phyloP scores from a whole-genome alignment of 2,888 invertebrate genomes.

The Ormyrus nitidulus region DNA sequence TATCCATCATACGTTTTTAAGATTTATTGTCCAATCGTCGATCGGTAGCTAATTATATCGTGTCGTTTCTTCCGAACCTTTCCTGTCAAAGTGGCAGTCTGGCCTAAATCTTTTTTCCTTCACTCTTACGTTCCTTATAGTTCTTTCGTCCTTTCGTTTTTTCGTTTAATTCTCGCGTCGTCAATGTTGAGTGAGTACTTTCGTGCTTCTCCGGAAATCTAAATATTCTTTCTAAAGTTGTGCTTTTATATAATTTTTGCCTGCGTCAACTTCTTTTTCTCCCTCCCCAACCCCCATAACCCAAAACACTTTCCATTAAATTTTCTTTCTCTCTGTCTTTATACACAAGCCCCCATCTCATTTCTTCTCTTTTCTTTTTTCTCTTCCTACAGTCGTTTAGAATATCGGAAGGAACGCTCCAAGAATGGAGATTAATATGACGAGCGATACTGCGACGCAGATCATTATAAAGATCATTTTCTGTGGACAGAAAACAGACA shows the following conservation, averaged over 20 bases:
- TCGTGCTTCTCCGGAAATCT: conserved; percentile 27
- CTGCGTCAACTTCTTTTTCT: conserved; percentile 50
- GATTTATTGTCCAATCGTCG: conserved; percentile 56
- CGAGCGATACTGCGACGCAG: conserved; percentile 72
- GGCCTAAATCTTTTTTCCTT: conserved; percentile 15
- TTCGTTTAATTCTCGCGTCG: conserved; percentile 24
- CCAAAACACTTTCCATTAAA: conserved; percentile 17
- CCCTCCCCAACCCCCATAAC: background rate
- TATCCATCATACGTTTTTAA: background rate
- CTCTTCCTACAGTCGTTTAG: conserved; percentile 63
- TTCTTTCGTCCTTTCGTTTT: background rate
- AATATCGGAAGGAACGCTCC: conserved; percentile 68
- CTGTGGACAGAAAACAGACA: conserved; percentile 66
- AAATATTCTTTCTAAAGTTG: conserved; percentile 41
- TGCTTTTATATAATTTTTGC: conserved; percentile 21
- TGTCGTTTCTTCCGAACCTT: background rate
- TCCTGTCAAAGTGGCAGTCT: conserved; percentile 47
- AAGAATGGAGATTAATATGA: conserved; percentile 73
- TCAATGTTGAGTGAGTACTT: conserved; percentile 24
- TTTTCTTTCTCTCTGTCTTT: background rate
- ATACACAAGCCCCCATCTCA: conserved; percentile 1
- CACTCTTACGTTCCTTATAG: background rate
- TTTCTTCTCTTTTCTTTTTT: conserved; percentile 48
- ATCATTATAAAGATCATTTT: conserved; percentile 75
- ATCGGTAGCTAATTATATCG: conserved; percentile 25